Evolutionary conservation across 2,113 vertebrate species (phyloP).

Genomic region (Herpetotheres cachinnans): DNA sequence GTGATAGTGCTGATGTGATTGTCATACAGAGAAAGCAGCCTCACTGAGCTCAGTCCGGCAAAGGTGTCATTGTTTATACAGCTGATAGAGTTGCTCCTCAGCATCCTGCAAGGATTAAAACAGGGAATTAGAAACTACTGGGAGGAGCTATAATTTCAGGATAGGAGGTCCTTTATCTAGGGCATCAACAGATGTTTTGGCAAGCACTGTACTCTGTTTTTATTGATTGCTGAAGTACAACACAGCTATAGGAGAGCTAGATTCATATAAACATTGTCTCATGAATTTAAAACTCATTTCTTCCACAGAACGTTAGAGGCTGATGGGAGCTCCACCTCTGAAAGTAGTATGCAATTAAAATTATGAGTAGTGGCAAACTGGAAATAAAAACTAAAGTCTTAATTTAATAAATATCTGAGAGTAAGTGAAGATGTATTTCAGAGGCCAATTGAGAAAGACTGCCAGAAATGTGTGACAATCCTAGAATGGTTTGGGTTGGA

Average conservation of each 20-base stretch:
- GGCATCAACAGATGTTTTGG: background rate
- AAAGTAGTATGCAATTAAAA: background rate
- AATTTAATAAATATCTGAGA: background rate
- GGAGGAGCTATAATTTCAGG: background rate
- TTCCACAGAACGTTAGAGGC: background rate
- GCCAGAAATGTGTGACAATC: background rate
- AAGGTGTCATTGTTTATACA: slow-evolving; percentile 95
- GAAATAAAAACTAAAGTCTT: background rate
- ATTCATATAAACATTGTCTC: background rate
- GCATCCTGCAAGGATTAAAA: slow-evolving; percentile 81
- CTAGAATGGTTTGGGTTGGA: too few relatives aligned
- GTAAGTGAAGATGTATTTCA: background rate
- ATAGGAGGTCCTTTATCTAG: background rate
- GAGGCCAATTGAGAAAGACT: background rate
- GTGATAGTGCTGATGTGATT: slow-evolving; percentile 93
- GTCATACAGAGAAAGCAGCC: slow-evolving; percentile 95
- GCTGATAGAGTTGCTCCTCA: slow-evolving; percentile 93
- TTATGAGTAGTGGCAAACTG: background rate
- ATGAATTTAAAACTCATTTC: background rate
- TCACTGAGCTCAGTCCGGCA: slow-evolving; percentile 90
- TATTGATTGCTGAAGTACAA: background rate
- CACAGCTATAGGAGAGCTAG: background rate
- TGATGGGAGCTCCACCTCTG: background rate
- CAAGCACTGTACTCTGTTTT: background rate
- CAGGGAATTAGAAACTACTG: background rate